Conservation (phyloP, 2,888 invertebrate species). For the Agapostemon virescens region DNA sequence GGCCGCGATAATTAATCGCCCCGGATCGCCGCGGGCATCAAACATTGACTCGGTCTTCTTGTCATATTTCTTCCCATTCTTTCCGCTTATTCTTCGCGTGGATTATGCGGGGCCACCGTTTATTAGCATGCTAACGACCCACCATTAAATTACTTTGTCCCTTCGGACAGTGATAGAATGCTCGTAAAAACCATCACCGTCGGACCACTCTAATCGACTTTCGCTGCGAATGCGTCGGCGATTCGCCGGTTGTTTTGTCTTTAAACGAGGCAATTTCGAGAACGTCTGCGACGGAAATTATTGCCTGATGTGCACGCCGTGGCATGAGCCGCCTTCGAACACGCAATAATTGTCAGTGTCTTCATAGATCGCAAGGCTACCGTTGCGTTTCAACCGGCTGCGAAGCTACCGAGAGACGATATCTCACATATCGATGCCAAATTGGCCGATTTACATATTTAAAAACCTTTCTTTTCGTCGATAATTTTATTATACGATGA, state of each 20-base stretch:
- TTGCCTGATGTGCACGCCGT: background rate
- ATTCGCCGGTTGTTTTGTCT: background rate
- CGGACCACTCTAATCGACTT: constrained; percentile 11
- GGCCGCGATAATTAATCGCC: constrained; percentile 71
- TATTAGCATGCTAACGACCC: constrained; percentile 66
- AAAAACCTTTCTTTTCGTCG: too few relatives aligned
- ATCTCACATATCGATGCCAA: too few relatives aligned
- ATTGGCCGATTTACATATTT: too few relatives aligned
- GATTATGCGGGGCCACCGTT: constrained; percentile 60
- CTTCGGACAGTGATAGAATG: constrained; percentile 56
- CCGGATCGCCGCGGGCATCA: constrained; percentile 58
- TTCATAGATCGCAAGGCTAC: background rate
- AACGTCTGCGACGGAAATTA: background rate
- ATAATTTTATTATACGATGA: too few relatives aligned
- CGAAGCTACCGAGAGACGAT: too few relatives aligned
- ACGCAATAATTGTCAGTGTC: background rate
- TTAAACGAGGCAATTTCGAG: background rate
- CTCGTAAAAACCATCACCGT: constrained; percentile 1
- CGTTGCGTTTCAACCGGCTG: background rate
- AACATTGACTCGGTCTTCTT: constrained; percentile 59
- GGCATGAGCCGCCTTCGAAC: background rate
- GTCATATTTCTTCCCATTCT: constrained; percentile 47
- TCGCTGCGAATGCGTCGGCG: background rate
- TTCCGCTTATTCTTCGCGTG: constrained; percentile 39
- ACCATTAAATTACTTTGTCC: constrained; percentile 56